Conservation (phyloP, 2,113 vertebrate genomes). For the Hippolais icterina region DNA sequence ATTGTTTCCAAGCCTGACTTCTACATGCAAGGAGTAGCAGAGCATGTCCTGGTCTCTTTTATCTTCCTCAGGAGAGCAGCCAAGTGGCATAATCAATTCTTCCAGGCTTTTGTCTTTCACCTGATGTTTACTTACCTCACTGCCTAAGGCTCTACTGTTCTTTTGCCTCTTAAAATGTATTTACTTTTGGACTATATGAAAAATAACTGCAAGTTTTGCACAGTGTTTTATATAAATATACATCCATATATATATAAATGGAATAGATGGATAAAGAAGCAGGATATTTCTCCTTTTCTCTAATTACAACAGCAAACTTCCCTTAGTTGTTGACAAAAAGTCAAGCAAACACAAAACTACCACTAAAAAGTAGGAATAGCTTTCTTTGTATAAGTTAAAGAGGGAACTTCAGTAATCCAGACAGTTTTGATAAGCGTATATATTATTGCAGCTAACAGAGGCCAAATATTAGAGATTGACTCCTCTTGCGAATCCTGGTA, state of each 20-base stretch:
- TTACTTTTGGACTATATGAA: constrained; percentile 12
- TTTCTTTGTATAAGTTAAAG: background rate
- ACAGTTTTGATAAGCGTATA: background rate
- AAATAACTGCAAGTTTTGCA: constrained; percentile 7
- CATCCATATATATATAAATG: background rate
- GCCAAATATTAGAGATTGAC: background rate
- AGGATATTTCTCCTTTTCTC: background rate
- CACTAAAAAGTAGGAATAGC: background rate
- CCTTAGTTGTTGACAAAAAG: background rate
- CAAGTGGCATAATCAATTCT: constrained; percentile 75
- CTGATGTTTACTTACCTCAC: constrained; percentile 66
- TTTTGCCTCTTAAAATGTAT: constrained; percentile 35
- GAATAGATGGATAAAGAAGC: background rate
- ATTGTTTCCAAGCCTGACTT: constrained; percentile 67
- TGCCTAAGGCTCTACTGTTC: constrained; percentile 17
- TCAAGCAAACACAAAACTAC: background rate
- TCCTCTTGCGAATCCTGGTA: background rate
- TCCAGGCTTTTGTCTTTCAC: constrained; percentile 70
- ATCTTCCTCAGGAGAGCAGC: constrained; percentile 73
- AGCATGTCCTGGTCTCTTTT: constrained; percentile 72
- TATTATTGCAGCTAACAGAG: constrained; percentile 11
- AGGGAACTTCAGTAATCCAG: constrained; percentile 18
- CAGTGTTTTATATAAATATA: background rate
- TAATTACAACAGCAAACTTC: background rate
- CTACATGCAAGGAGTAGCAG: constrained; percentile 65